Conservation (phyloP, 2,888 invertebrate species). For the Drosophila neotestacea region DNA sequence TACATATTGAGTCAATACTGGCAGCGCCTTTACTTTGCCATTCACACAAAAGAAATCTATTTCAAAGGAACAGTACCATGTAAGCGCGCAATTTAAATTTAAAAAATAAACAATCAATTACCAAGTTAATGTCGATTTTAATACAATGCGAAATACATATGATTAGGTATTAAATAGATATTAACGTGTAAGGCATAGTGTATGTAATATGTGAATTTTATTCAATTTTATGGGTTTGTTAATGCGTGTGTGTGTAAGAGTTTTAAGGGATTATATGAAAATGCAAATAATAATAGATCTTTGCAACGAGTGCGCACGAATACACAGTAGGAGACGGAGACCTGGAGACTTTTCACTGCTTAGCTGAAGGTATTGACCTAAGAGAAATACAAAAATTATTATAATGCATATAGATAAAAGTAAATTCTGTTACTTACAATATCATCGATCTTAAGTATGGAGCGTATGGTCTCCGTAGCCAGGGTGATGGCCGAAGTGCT, state of each 20-base stretch:
- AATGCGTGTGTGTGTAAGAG: slow-evolving; percentile 43
- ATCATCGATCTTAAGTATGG: slow-evolving; percentile 99
- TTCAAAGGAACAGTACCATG: too few species aligned
- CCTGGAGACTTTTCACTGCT: slow-evolving; percentile 23
- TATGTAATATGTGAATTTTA: slow-evolving; percentile 68
- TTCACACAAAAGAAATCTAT: too few species aligned
- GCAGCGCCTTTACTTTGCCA: slow-evolving; percentile 31
- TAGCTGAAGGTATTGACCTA: slow-evolving; percentile 82
- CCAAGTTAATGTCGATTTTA: slow-evolving; percentile 39
- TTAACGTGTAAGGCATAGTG: slow-evolving; percentile 52
- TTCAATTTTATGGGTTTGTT: slow-evolving; percentile 55
- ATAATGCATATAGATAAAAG: not conserved
- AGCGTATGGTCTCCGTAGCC: slow-evolving; percentile 98
- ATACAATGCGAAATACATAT: slow-evolving; percentile 60
- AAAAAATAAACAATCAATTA: not conserved
- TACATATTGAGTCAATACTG: not conserved
- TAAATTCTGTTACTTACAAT: slow-evolving; percentile 88
- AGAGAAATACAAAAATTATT: slow-evolving; percentile 1
- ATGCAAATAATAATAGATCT: slow-evolving; percentile 55
- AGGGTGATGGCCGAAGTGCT: slow-evolving; percentile 96
- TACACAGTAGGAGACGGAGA: slow-evolving; percentile 23
- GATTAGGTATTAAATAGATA: slow-evolving; percentile 62
- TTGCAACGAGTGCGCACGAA: slow-evolving; percentile 41
- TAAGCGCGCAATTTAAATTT: not conserved
- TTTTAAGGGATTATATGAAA: slow-evolving; percentile 54